These are phyloP conservation scores for Psittacula echo DNA, from an alignment of 2,797 vertebrate genomes.

Conservation along the genomic window DNA sequence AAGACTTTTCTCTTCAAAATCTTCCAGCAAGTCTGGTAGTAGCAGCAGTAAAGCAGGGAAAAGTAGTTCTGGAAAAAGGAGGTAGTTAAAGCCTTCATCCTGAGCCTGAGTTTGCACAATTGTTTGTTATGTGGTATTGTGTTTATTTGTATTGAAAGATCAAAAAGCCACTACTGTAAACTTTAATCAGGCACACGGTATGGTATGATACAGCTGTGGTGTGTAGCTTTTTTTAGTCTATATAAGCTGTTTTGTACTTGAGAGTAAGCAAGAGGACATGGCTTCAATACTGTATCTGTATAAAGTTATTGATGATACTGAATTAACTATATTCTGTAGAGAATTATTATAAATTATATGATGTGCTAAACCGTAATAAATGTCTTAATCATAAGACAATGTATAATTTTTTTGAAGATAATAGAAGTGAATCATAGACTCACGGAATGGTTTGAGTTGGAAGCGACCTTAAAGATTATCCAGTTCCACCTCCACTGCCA, in stretches of 20 bases:
- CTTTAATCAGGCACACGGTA: slow-evolving; percentile 59
- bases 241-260: slow-evolving; percentile 75
- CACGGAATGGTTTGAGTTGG: background rate
- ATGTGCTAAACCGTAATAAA: slow-evolving; percentile 68
- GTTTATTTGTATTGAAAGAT: slow-evolving; percentile 63
- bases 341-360: slow-evolving; percentile 77
- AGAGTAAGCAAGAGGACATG: slow-evolving; percentile 61
- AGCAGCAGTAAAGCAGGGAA: slow-evolving; percentile 90
- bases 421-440: background rate
- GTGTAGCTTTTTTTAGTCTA: slow-evolving; percentile 73
- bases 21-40: slow-evolving; percentile 89
- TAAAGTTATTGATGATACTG: slow-evolving; percentile 72
- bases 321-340: slow-evolving; percentile 77
- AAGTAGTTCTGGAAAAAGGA: slow-evolving; percentile 92
- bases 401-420: background rate
- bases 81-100: slow-evolving; percentile 83
- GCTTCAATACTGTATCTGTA: slow-evolving; percentile 72
- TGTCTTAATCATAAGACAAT: slow-evolving; percentile 58
- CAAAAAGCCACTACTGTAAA: slow-evolving; percentile 76
- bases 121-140: slow-evolving; percentile 47
- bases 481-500: background rate
- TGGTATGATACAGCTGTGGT: slow-evolving; percentile 63
- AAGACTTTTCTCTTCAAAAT: slow-evolving; percentile 97
- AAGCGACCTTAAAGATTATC: background rate
- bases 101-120: slow-evolving; percentile 65